phyloP scores from a whole-genome alignment of 1,140 invertebrate genomes.

The Campoletis sonorensis region DNA sequence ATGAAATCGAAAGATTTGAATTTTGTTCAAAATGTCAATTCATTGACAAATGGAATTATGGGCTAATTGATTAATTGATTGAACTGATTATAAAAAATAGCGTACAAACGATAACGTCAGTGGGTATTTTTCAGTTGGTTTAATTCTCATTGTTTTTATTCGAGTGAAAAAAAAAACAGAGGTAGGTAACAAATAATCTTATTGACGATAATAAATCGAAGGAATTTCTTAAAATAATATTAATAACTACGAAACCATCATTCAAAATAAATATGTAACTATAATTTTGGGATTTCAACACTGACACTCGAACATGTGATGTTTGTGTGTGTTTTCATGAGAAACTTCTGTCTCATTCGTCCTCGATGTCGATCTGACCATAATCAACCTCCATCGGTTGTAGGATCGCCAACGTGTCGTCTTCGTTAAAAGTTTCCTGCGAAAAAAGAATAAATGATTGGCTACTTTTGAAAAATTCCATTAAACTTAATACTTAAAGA shows the following conservation, averaged over 20 bases:
- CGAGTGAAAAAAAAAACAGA: neutral
- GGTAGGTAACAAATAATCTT: slow-evolving; percentile 33
- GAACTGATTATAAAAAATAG: too few relatives aligned
- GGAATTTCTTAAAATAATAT: slow-evolving; percentile 34
- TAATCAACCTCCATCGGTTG: slow-evolving; percentile 69
- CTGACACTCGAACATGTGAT: neutral
- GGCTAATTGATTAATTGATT: too few relatives aligned
- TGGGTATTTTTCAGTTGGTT: too few relatives aligned
- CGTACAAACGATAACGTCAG: too few relatives aligned
- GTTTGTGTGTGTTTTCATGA: neutral
- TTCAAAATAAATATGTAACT: slow-evolving; percentile 1
- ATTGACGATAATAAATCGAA: neutral
- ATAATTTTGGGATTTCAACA: neutral
- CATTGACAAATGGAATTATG: too few relatives aligned
- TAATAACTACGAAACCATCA: slow-evolving; percentile 38
- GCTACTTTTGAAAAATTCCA: neutral
- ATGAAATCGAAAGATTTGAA: too few relatives aligned
- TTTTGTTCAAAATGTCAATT: too few relatives aligned
- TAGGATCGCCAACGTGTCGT: slow-evolving; percentile 67
- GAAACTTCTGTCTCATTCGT: slow-evolving; percentile 61
- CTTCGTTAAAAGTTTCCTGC: slow-evolving; percentile 72
- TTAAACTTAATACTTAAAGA: neutral
- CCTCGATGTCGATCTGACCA: slow-evolving; percentile 65
- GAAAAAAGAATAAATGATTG: slow-evolving; percentile 44
- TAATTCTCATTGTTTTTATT: neutral